A percentile compares a stretch with the other conserved stretches of the same genome.
These are phyloP conservation scores for Aphis gossypii DNA, from an alignment of 1,140 invertebrate genomes.

Conservation along the genomic window DNA sequence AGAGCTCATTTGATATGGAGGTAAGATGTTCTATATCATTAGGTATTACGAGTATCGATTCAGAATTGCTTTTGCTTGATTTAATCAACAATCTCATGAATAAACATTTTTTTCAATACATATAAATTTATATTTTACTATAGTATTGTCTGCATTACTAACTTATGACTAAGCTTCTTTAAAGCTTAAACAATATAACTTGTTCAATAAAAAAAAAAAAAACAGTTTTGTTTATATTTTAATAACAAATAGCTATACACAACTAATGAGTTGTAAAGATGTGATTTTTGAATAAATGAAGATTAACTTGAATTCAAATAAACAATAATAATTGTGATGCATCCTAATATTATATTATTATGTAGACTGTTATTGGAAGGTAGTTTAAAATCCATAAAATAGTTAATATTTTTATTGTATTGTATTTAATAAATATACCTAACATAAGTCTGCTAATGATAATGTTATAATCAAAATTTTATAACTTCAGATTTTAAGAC, in stretches of 20 bases:
- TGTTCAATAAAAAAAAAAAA: background rate
- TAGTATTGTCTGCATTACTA: background rate
- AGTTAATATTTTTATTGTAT: background rate
- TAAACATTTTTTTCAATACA: background rate
- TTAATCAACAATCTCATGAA: background rate
- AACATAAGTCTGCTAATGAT: background rate
- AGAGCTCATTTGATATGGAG: slow-evolving; percentile 64
- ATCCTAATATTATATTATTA: background rate
- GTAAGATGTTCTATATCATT: slow-evolving; percentile 59
- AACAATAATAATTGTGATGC: background rate
- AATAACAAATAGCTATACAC: background rate
- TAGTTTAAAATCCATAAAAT: background rate
- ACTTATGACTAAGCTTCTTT: background rate
- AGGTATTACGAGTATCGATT: background rate
- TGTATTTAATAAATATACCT: background rate
- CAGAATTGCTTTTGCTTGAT: background rate
- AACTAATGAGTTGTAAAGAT: background rate
- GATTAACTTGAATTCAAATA: background rate
- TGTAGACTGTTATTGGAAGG: background rate
- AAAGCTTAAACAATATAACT: background rate
- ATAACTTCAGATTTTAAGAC: slow-evolving; percentile 45
- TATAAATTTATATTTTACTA: background rate
- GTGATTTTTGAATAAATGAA: background rate
- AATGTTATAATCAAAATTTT: background rate
- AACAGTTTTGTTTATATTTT: background rate